Percentiles rank a stretch among this genome's conserved stretches.
Conservation (phyloP, 1,140 invertebrate species). For the Ridgeia piscesae region DNA sequence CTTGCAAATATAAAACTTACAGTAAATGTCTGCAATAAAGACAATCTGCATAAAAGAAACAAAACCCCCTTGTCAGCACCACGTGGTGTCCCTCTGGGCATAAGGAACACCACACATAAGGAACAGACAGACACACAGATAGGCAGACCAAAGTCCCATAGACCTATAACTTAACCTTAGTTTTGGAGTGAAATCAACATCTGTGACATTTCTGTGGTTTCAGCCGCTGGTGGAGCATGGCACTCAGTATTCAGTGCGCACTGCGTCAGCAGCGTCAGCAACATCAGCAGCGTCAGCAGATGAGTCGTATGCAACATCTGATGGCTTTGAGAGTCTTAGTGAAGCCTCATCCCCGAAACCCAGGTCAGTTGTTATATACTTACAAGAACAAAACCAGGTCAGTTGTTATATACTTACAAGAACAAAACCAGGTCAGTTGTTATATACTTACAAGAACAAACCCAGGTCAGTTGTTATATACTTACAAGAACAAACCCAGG, state of each 20-base stretch:
- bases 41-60: too few species aligned
- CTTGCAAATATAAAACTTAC: background rate
- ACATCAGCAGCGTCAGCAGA: background rate
- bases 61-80: too few species aligned
- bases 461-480: too few species aligned
- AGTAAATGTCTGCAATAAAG: too few species aligned
- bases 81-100: too few species aligned
- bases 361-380: conserved; percentile 31
- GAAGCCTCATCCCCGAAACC: background rate
- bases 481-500: too few species aligned
- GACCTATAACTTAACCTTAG: background rate
- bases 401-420: too few species aligned
- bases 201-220: background rate
- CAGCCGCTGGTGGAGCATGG: background rate
- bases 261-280: background rate
- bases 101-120: too few species aligned
- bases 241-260: background rate
- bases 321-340: background rate
- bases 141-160: background rate
- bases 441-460: too few species aligned
- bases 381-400: too few species aligned
- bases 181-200: background rate
- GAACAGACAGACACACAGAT: too few species aligned
- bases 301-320: background rate
- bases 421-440: too few species aligned